A percentile compares a stretch with the other conserved stretches of the same genome.
Conservation (phyloP, 1,140 invertebrate genomes). For the Diorhabda sublineata region DNA sequence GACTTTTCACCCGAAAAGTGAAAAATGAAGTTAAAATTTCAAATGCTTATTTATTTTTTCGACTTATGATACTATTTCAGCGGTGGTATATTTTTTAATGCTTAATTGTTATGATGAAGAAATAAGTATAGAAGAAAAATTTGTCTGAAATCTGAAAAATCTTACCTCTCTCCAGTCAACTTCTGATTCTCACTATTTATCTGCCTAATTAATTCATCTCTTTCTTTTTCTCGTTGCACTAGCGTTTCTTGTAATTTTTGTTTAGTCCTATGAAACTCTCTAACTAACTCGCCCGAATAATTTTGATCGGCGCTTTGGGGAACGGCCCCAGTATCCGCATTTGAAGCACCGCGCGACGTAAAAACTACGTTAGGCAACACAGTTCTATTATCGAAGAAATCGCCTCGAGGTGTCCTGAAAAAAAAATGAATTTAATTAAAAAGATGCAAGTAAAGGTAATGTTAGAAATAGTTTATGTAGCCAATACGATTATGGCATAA, state of each 20-base stretch:
- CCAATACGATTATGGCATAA: too few relatives aligned
- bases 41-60: too few relatives aligned
- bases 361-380: constrained; percentile 41
- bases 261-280: constrained; percentile 70
- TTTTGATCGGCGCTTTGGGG: constrained; percentile 50
- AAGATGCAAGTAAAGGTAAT: too few relatives aligned
- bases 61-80: too few relatives aligned
- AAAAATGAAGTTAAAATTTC: background rate
- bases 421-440: background rate
- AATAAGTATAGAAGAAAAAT: too few relatives aligned
- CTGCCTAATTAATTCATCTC: constrained; percentile 54
- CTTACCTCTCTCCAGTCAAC: constrained; percentile 38
- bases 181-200: constrained; percentile 48
- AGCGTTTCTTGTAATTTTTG: constrained; percentile 63
- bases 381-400: constrained; percentile 15
- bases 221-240: constrained; percentile 57
- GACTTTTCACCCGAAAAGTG: background rate
- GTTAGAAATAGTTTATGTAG: too few relatives aligned
- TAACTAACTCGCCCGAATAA: constrained; percentile 63
- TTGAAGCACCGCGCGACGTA: constrained; percentile 4
- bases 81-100: too few relatives aligned
- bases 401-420: background rate
- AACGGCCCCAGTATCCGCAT: constrained; percentile 17
- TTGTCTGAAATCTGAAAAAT: too few relatives aligned
- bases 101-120: too few relatives aligned